Conservation (phyloP, 2,888 invertebrate species). For the Tetropium fuscum region DNA sequence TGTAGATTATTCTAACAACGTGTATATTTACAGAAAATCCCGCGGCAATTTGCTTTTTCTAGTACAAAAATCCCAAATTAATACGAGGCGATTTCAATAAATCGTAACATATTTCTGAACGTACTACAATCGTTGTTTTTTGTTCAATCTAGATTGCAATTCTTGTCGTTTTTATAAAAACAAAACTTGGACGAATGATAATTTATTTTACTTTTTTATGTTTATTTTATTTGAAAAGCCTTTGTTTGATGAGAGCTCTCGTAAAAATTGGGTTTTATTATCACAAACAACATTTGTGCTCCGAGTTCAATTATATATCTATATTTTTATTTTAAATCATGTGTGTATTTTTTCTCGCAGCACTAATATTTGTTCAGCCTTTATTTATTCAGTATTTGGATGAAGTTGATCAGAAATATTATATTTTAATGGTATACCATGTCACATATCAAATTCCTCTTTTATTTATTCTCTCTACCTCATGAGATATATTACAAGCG, state of each 20-base stretch:
- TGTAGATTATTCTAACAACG: conserved; percentile 31
- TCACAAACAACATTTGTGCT: conserved; percentile 65
- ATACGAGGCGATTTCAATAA: conserved; percentile 55
- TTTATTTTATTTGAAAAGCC: conserved; percentile 60
- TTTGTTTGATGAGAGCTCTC: conserved; percentile 63
- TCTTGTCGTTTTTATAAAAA: conserved; percentile 59
- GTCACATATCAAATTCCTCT: conserved; percentile 18
- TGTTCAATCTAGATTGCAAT: conserved; percentile 55
- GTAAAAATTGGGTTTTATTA: conserved; percentile 66
- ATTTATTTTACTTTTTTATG: conserved; percentile 62
- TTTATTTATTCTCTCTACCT: conserved; percentile 14
- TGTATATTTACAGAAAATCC: conserved; percentile 32
- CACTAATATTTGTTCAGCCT: conserved; percentile 61
- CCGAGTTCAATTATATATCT: conserved; percentile 64
- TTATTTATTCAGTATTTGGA: conserved; percentile 57
- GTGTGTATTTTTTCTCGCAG: conserved; percentile 58
- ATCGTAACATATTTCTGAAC: conserved; percentile 54
- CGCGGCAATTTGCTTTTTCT: conserved; percentile 46
- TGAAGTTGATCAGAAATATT: conserved; percentile 33
- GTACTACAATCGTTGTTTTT: conserved; percentile 52
- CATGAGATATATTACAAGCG: conserved; percentile 12
- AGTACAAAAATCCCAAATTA: conserved; percentile 47
- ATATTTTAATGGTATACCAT: conserved; percentile 25
- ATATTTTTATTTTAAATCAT: conserved; percentile 62
- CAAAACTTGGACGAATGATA: conserved; percentile 60